These are phyloP conservation scores for Corticium candelabrum DNA, from an alignment of 37 sponge, comb jelly and placozoan genomes.

Conservation along the genomic window DNA sequence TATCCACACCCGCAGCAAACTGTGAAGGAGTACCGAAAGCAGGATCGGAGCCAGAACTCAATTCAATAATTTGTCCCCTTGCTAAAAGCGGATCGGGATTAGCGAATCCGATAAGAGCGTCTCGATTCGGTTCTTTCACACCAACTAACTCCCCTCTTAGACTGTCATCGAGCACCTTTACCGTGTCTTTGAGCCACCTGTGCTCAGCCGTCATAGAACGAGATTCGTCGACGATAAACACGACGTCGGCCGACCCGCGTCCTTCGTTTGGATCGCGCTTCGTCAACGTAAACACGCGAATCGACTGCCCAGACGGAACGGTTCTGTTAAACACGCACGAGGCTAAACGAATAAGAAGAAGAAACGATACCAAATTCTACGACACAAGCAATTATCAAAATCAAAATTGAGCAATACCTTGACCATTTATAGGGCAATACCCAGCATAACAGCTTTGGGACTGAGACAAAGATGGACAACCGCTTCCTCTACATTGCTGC, in stretches of 20 bases:
- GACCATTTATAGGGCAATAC: too few relatives aligned
- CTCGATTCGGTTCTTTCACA: conserved; percentile 14
- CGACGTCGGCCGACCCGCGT: conserved; percentile 22
- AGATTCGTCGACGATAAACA: conserved; percentile 78
- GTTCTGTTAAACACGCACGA: too few relatives aligned
- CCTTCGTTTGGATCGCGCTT: too few relatives aligned
- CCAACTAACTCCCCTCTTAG: conserved; percentile 44
- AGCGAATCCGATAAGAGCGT: conserved; percentile 51
- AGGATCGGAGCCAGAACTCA: not conserved
- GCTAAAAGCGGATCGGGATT: not conserved
- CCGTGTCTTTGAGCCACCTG: conserved; percentile 42
- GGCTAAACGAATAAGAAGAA: too few relatives aligned
- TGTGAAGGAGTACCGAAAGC: not conserved
- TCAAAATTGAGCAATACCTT: too few relatives aligned
- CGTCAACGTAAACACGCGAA: too few relatives aligned
- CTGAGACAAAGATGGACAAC: not conserved
- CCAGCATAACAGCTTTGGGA: not conserved
- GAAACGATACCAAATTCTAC: too few relatives aligned
- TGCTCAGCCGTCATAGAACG: conserved; percentile 60
- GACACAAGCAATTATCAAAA: too few relatives aligned
- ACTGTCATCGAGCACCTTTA: conserved; percentile 15
- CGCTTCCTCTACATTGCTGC: not conserved
- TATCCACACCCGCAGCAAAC: conserved; percentile 3
- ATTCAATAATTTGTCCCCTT: not conserved
- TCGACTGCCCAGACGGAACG: too few relatives aligned